Conservation (phyloP, 2,113 vertebrate species). For the Indicator maculatus region DNA sequence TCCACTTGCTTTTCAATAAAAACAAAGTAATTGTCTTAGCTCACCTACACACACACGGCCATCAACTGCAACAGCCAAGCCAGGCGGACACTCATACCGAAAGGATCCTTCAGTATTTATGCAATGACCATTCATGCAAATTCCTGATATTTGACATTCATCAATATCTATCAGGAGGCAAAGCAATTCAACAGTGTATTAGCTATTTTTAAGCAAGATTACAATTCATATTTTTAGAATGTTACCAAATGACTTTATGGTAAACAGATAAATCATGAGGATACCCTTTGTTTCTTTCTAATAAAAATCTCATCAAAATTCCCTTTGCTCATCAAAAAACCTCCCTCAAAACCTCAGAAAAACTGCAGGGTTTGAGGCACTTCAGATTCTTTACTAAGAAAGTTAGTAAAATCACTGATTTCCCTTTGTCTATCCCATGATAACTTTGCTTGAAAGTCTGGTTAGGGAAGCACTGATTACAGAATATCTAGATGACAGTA, state of each 20-base stretch:
- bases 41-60: slow-evolving; percentile 82
- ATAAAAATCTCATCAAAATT: not conserved
- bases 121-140: slow-evolving; percentile 82
- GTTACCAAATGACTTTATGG: not conserved
- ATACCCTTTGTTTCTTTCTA: not conserved
- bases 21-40: not conserved
- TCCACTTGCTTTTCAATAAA: not conserved
- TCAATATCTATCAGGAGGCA: slow-evolving; percentile 73
- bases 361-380: not conserved
- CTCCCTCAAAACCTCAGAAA: not conserved
- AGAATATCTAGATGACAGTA: not conserved
- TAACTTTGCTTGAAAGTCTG: not conserved
- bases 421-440: not conserved
- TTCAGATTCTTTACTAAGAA: not conserved
- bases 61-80: slow-evolving; percentile 78
- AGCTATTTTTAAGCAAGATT: not conserved
- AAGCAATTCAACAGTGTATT: not conserved
- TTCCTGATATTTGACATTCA: slow-evolving; percentile 80
- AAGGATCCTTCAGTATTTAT: slow-evolving; percentile 82
- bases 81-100: slow-evolving; percentile 79
- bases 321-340: not conserved
- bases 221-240: not conserved
- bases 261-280: not conserved
- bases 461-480: not conserved
- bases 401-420: not conserved